Percentiles rank a stretch among this genome's conserved stretches.
phyloP scores from a whole-genome alignment of 2,888 invertebrate species.

The Clanis bilineata region DNA sequence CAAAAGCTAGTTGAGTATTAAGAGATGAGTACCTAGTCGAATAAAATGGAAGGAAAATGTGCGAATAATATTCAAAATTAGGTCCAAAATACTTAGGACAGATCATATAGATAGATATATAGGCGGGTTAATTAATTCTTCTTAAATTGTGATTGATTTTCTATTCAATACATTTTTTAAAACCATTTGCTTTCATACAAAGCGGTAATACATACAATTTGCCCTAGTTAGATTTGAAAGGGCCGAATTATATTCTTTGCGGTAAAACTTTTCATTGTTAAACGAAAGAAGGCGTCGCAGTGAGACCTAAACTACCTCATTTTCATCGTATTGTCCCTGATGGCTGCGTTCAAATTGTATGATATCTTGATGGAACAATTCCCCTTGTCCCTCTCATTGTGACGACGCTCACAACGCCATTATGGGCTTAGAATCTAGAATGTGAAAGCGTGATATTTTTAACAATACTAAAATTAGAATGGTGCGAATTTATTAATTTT shows the following conservation, averaged over 20 bases:
- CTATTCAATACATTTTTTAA: no score
- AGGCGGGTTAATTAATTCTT: no score
- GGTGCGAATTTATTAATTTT: no score
- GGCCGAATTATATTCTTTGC: background rate
- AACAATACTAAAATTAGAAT: background rate
- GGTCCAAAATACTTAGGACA: no score
- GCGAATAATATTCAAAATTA: no score
- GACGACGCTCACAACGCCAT: background rate
- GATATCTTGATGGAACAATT: conserved; percentile 17
- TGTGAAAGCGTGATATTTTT: background rate
- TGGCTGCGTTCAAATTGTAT: conserved; percentile 10
- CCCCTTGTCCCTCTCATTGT: conserved; percentile 12
- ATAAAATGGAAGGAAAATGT: no score
- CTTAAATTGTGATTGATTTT: no score
- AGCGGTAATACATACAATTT: background rate
- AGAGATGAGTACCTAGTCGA: no score
- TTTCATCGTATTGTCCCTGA: conserved; percentile 12
- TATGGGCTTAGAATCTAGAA: background rate
- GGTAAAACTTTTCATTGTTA: conserved; percentile 3
- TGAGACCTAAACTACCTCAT: background rate
- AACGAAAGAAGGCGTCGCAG: background rate
- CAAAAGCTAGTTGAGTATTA: no score
- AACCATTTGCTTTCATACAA: background rate
- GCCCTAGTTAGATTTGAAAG: background rate
- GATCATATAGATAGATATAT: no score